Percentiles rank a stretch among this genome's conserved stretches.
Conservation (phyloP, 1,140 invertebrate genomes). For the Drosophila watanabei region DNA sequence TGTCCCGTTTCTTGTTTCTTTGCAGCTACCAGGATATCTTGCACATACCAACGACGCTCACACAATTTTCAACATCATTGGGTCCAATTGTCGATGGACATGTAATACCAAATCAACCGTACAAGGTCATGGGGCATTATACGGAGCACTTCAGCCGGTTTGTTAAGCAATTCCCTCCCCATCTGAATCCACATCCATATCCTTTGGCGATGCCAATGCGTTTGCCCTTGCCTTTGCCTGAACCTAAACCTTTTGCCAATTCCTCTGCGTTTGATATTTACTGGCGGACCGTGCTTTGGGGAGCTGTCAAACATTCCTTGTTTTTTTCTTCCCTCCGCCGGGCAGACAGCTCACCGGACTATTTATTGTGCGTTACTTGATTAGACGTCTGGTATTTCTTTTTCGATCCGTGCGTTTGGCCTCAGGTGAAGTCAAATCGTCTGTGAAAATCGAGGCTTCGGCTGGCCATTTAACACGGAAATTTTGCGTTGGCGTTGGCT, state of each 20-base stretch:
- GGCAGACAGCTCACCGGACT: constrained; percentile 30
- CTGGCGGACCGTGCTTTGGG: constrained; percentile 36
- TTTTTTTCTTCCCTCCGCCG: constrained; percentile 23
- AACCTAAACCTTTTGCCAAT: constrained; percentile 27
- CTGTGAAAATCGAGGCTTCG: constrained; percentile 61
- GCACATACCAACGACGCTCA: constrained; percentile 88
- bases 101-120: constrained; percentile 92
- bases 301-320: constrained; percentile 63
- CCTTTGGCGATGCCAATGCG: constrained; percentile 14
- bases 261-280: constrained; percentile 59
- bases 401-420: constrained; percentile 29
- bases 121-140: constrained; percentile 90
- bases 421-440: constrained; percentile 75
- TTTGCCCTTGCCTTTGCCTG: not conserved
- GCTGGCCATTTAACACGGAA: constrained; percentile 53
- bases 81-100: constrained; percentile 94
- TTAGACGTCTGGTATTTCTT: constrained; percentile 75
- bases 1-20: constrained; percentile 68
- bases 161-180: constrained; percentile 76
- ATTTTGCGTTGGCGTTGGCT: constrained; percentile 52
- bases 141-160: constrained; percentile 89
- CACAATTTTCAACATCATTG: constrained; percentile 90
- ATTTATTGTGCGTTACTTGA: constrained; percentile 81
- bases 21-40: constrained; percentile 90
- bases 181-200: constrained; percentile 21